Conservation (phyloP, 2,888 invertebrate genomes). For the Sminthurides aquaticus region DNA sequence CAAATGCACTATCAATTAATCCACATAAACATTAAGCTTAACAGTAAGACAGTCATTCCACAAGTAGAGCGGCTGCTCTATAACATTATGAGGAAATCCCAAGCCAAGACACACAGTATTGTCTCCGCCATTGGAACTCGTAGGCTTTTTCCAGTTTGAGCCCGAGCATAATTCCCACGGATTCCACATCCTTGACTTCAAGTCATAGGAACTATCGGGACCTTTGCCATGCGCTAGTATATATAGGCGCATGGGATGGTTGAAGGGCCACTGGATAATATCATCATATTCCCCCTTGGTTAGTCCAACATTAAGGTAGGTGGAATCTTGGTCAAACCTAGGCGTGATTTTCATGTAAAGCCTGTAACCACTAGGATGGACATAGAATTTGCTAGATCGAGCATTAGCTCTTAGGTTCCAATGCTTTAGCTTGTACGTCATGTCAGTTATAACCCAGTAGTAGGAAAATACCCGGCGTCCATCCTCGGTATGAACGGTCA, state of each 20-base stretch:
- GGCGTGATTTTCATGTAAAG: constrained; percentile 49
- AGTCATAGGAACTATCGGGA: constrained; percentile 10
- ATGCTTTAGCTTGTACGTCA: constrained; percentile 46
- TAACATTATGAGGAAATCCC: constrained; percentile 51
- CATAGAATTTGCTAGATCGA: constrained; percentile 48
- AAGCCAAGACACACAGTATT: constrained; percentile 50
- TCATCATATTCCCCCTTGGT: constrained; percentile 47
- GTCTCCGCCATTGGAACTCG: constrained; percentile 45
- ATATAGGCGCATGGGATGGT: constrained; percentile 46
- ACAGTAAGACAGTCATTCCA: constrained; percentile 51
- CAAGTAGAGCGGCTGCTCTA: constrained; percentile 50
- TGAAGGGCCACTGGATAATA: constrained; percentile 48
- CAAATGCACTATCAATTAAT: constrained; percentile 43
- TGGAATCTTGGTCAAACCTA: constrained; percentile 36
- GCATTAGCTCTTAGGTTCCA: constrained; percentile 47
- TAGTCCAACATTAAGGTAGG: constrained; percentile 47
- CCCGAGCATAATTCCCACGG: constrained; percentile 48
- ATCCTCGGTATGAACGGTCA: constrained; percentile 45
- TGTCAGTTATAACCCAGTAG: constrained; percentile 47
- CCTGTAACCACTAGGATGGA: constrained; percentile 46
- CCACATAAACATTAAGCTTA: constrained; percentile 54
- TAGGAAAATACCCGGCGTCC: constrained; percentile 44
- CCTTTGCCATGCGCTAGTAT: constrained; percentile 41
- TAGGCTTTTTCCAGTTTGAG: constrained; percentile 48
- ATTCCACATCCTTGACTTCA: constrained; percentile 44